phyloP scores from a whole-genome alignment of 2,113 vertebrate species.

The Pygoscelis adeliae region DNA sequence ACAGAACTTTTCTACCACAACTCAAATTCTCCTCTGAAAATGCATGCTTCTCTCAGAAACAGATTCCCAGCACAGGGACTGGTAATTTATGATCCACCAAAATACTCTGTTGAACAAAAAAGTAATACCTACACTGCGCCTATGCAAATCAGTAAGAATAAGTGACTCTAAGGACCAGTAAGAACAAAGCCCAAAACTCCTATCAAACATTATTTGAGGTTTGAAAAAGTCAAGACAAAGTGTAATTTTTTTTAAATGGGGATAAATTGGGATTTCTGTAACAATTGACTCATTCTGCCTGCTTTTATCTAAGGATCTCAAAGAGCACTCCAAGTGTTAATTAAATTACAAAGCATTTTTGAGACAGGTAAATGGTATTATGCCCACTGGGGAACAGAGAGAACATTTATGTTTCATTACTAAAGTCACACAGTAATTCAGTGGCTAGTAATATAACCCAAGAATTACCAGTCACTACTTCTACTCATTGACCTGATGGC shows the following conservation, averaged over 20 bases:
- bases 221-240: conserved; percentile 53
- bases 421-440: conserved; percentile 44
- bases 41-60: background rate
- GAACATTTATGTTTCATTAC: conserved; percentile 60
- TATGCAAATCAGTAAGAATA: conserved; percentile 54
- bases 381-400: conserved; percentile 29
- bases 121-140: conserved; percentile 40
- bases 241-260: conserved; percentile 50
- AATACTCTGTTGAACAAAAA: conserved; percentile 47
- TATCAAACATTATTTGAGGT: conserved; percentile 49
- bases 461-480: conserved; percentile 18
- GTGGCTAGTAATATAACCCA: conserved; percentile 34
- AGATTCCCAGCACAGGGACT: background rate
- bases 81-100: conserved; percentile 52
- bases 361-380: conserved; percentile 63
- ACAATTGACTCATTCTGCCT: conserved; percentile 53
- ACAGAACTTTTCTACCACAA: background rate
- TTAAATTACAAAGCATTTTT: conserved; percentile 67
- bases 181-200: conserved; percentile 39
- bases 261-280: conserved; percentile 63
- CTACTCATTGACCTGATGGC: conserved; percentile 17
- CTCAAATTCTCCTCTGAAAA: background rate
- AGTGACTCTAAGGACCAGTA: conserved; percentile 44
- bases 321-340: conserved; percentile 67
- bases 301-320: conserved; percentile 64